These are phyloP conservation scores for Molorchus minor DNA, from an alignment of 2,888 invertebrate species.

Conservation along the genomic window DNA sequence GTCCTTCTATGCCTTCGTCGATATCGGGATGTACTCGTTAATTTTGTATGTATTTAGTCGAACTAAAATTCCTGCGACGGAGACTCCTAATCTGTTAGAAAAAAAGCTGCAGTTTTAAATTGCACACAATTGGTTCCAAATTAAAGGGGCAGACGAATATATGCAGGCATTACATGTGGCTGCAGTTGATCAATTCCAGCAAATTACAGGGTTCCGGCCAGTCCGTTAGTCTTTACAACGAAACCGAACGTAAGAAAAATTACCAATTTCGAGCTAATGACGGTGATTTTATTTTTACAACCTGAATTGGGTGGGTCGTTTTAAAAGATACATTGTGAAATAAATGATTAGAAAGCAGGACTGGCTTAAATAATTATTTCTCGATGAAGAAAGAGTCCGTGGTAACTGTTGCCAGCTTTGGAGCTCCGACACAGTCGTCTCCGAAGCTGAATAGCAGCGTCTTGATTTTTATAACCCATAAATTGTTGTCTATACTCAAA, in stretches of 20 bases:
- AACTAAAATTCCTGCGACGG: no score
- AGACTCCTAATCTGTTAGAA: not conserved
- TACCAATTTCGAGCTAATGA: not conserved
- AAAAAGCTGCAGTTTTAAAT: conserved; percentile 17
- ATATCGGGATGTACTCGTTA: no score
- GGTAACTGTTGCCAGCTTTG: no score
- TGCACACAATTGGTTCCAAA: conserved; percentile 18
- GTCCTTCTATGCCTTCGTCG: no score
- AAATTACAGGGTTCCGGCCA: conserved; percentile 21
- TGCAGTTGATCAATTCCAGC: conserved; percentile 15
- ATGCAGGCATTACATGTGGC: conserved; percentile 8
- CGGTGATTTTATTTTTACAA: conserved; percentile 1
- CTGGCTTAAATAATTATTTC: no score
- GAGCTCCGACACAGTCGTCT: no score
- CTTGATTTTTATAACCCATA: no score
- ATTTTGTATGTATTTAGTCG: no score
- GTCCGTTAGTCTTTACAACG: conserved; percentile 20
- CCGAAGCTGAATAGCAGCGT: no score
- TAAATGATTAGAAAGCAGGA: no score
- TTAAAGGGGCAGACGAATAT: conserved; percentile 13
- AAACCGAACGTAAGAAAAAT: not conserved
- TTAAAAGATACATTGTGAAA: not conserved
- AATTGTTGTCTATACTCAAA: no score
- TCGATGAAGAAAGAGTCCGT: no score
- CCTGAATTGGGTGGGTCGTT: not conserved